Base-by-base conservation (phyloP, 64 coral and sea anemone species). In the Actinia tenebrosa region DNA sequence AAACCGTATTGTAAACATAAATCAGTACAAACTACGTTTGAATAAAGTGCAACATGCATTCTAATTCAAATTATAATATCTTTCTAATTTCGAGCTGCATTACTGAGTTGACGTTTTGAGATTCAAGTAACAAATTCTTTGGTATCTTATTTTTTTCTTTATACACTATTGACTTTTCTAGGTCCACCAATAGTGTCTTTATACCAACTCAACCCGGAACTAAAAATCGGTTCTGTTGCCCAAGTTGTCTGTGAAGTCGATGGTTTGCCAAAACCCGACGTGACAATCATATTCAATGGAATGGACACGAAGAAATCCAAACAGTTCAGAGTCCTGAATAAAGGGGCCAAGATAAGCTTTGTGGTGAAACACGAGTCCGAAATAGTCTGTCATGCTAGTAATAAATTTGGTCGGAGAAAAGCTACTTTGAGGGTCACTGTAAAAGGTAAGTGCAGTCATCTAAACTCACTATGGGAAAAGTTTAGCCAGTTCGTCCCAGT, bases 331-430 rank as follows among this genome's bases (percentile, higher is more conserved):
- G 42, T 55, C 18, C 9, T 17, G 20, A 50, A 53, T 22, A 71
- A 77, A 7, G 85, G 80, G 64, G 80, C 42, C 16, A n/a, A 81
- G 46, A 72, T 91, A 23, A 53, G 30, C 53, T 91, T 91, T 75
- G 86, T 71, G 77, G 85, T 66, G 50, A 25, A 78, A 3, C 79
- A 18, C 44, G 42, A 87, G 27, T 91, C 90, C 0, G 61, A 82
- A 72, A 42, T 91, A 13, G 52, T n/a, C 16, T 91, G 90, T 83
- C 53, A 87, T 56, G 90, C 90, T 19, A 60, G 13, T 53, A 91
- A 87, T 27, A 83, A 75, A 11, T 45, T 87, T 69, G 90, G 90
- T 45, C n/a, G 59, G 54, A 45, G 86, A 45, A 82, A 83, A 71
- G 61, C 56, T 16, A 83, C 66, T 56, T 80, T 87, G 42, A 87